Percentiles rank a stretch among this genome's conserved stretches.
Conservation (phyloP, 2,797 vertebrate species). For the Girardinus metallicus region DNA sequence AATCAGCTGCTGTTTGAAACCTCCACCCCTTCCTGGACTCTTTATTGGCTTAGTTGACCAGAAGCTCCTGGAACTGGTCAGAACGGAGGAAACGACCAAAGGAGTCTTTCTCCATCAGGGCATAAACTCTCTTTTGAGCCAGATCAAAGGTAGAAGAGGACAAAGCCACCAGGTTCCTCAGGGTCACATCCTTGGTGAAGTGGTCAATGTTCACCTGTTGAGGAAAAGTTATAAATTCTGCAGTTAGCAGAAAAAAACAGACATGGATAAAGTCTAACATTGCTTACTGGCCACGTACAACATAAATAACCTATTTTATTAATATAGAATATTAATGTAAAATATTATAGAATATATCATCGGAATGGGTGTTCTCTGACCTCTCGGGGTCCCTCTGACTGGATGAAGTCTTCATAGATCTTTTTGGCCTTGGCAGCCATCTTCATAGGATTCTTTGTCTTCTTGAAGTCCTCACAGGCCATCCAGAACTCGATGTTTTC, state of each 20-base stretch:
- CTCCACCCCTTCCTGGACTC: conserved; percentile 7
- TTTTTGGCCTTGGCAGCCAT: conserved; percentile 90
- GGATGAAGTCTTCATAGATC: conserved; percentile 96
- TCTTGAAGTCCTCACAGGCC: conserved; percentile 95
- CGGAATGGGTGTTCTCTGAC: conserved; percentile 72
- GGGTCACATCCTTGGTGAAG: conserved; percentile 91
- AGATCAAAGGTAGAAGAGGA: conserved; percentile 88
- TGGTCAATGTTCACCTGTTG: conserved; percentile 96
- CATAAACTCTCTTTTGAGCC: conserved; percentile 92
- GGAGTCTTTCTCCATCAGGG: conserved; percentile 98
- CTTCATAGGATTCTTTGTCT: conserved; percentile 86
- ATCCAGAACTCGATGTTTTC: conserved; percentile 97
- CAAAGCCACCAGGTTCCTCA: conserved; percentile 91
- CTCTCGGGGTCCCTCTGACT: conserved; percentile 93
- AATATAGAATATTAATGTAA: too few species aligned
- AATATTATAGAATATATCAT: neutral
- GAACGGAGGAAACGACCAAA: conserved; percentile 92
- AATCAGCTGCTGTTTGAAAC: conserved; percentile 53
- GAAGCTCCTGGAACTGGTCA: conserved; percentile 89
- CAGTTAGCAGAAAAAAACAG: conserved; percentile 1
- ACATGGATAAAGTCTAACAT: neutral
- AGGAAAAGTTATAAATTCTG: neutral
- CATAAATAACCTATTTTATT: neutral
- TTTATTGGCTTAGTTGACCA: conserved; percentile 78
- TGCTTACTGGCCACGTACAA: neutral